Evolutionary conservation across 2,888 invertebrate species (phyloP), one percentile per base, ranked within the genome.

Genomic region (Sesia apiformis): DNA sequence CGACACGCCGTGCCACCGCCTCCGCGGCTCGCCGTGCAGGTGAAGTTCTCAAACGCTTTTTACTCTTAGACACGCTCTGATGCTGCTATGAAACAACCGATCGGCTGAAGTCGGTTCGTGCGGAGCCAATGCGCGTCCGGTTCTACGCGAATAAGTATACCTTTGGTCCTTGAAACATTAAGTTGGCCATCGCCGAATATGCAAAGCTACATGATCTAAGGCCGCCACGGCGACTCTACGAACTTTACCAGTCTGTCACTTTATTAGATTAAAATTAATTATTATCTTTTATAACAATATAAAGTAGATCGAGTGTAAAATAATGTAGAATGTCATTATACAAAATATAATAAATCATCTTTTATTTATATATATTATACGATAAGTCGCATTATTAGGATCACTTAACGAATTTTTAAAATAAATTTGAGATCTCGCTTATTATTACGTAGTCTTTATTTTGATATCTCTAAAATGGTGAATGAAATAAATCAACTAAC

Each of bases 371-470:
- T 78, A 83, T 81, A 77, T 78, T 73, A 84, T 84, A 86, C 77
- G 78, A 81, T 81, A 84, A 80, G 74, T 85, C 81, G 85, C 82
- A 84, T 78, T 84, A 84, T 83, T 83, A 84, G 84, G 82, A 86
- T 87, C 76, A 88, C 80, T 84, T 80, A 84, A 86, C 74, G 79
- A 83, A 80, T 83, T 81, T 80, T 84, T 70, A 80, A 88, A 86
- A 85, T 85, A 87, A 88, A 88, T 87, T 88, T 89, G 89, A 89
- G 89, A 89, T 88, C 89, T 88, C 86, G 87, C 89, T 89, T 88
- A 88, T 84, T 84, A 85, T 84, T 86, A 88, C 82, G 84, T 88
- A 87, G 87, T 87, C 88, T 87, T 87, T 86, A 83, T 81, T 83
- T 77, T 88, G 86, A 85, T 86, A 86, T 81, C 70, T 78, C 84